Conservation (phyloP, 1,140 invertebrate genomes). For the Homarus americanus region DNA sequence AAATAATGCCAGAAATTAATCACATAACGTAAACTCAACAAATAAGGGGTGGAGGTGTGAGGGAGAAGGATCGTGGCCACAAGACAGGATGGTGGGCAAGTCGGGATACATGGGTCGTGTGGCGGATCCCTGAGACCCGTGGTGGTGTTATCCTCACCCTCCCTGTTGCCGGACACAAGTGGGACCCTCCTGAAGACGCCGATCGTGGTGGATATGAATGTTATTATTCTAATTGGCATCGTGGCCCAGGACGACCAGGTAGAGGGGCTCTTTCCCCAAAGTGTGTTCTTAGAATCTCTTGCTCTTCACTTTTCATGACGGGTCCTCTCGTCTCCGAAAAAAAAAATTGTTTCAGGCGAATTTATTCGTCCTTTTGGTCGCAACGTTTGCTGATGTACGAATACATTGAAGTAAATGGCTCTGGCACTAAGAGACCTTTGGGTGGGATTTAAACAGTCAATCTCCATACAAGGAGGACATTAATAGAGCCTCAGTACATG, state of each 20-base stretch:
- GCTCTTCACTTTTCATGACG: too few species aligned
- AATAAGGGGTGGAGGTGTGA: background rate
- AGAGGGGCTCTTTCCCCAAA: background rate
- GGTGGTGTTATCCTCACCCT: background rate
- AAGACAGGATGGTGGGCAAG: background rate
- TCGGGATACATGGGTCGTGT: background rate
- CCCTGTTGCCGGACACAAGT: background rate
- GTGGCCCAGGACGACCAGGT: constrained; percentile 13
- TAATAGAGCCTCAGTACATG: too few species aligned
- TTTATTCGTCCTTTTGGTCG: too few species aligned
- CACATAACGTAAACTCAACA: constrained; percentile 3
- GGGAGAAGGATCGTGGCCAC: background rate
- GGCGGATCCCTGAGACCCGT: background rate
- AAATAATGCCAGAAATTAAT: background rate
- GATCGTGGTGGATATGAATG: constrained; percentile 66
- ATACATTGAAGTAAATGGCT: too few species aligned
- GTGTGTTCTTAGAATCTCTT: background rate
- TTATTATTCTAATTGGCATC: constrained; percentile 56
- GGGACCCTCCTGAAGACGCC: constrained; percentile 8
- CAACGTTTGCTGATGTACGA: too few species aligned
- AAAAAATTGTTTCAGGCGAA: too few species aligned
- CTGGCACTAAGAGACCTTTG: too few species aligned
- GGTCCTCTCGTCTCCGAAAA: too few species aligned
- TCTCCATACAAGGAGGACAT: too few species aligned
- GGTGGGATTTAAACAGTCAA: too few species aligned